Base-by-base conservation (phyloP, 2,888 invertebrate species). In the Campaea margaritaria region DNA sequence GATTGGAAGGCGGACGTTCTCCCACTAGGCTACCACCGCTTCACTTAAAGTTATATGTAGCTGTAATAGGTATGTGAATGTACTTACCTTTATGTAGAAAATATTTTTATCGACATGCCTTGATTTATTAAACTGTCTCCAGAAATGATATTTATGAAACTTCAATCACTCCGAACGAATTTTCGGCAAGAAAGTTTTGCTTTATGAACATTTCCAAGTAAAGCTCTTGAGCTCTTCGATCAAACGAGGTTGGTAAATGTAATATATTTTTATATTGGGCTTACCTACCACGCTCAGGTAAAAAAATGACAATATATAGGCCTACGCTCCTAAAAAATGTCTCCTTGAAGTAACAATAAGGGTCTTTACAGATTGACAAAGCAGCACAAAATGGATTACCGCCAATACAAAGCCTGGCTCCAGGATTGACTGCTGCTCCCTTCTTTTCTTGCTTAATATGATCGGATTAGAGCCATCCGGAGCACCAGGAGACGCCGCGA, bases 331-430 rank as follows among this genome's bases (percentile, higher is more conserved):
- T 34, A 27, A 44, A 48, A 51, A 59, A 53, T 21, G 16, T 21
- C 48, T 49, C 12, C 45, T 59, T 48, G 7, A 52, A 42, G 12
- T 16, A 31, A 60, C 55, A 55, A 54, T 54, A 36, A 55, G 16
- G 28, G 34, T 14, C 43, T 51, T 38, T 43, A 12, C 9, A 16
- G 16, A 43, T 44, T 42, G 39, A 57, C 62, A 67, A 68, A 51
- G 54, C 34, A 16, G 39, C 47, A 53, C 31, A 63, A 64, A n/a
- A 56, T 51, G 68, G 65, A 69, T 71, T 67, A 69, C 9, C 47
- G 15, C 5, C 28, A 21, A 44, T 45, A 68, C 64, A 67, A 66
- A 53, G 48, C n/a, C 13, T 47, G 4, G 31, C 42, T 54, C 50
- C 50, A 44, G 39, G 60, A 64, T 67, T 64, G 54, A 54, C 55